phyloP scores from a whole-genome alignment of 1,140 invertebrate species.

The Thaumatotibia leucotreta region DNA sequence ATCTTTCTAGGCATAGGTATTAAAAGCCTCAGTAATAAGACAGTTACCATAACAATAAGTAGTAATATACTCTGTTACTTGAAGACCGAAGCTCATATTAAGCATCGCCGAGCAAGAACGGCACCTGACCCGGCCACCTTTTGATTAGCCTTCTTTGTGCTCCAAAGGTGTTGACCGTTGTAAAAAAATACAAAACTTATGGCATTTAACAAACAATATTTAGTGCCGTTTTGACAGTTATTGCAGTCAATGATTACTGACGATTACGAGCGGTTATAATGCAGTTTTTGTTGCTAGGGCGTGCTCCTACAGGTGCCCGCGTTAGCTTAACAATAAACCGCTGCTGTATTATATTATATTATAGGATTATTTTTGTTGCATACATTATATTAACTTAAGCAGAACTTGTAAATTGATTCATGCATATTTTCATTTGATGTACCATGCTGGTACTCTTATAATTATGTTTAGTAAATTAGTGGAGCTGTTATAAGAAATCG shows the following conservation, averaged over 20 bases:
- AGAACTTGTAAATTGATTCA: no score
- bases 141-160: slow-evolving; percentile 36
- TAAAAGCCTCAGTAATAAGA: no score
- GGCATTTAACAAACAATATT: slow-evolving; percentile 74
- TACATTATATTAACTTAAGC: background rate
- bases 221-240: slow-evolving; percentile 71
- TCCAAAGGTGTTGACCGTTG: slow-evolving; percentile 59
- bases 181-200: slow-evolving; percentile 54
- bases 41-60: background rate
- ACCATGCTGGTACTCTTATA: no score
- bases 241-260: slow-evolving; percentile 67
- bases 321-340: slow-evolving; percentile 17
- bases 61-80: background rate
- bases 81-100: background rate
- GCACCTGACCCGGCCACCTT: slow-evolving; percentile 44
- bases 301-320: slow-evolving; percentile 35
- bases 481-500: no score
- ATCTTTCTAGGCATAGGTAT: no score
- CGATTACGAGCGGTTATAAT: slow-evolving; percentile 57
- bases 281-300: slow-evolving; percentile 42
- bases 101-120: background rate
- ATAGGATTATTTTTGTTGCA: slow-evolving; percentile 5
- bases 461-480: no score
- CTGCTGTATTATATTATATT: slow-evolving; percentile 19
- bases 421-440: no score